phyloP scores from a whole-genome alignment of 2,797 vertebrate species.

The Eulemur rubriventer region DNA sequence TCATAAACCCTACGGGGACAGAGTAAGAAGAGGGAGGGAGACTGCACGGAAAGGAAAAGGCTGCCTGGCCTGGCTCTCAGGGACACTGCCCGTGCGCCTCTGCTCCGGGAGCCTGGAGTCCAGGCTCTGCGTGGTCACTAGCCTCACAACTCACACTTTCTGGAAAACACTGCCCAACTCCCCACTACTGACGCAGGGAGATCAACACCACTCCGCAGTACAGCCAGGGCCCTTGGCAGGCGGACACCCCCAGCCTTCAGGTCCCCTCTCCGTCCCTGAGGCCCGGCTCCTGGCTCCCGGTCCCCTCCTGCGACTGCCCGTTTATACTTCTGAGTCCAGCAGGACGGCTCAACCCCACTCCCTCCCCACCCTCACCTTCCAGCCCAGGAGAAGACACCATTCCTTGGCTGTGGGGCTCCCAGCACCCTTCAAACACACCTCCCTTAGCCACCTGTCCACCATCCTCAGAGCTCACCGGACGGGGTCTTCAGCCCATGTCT shows the following conservation, averaged over 20 bases:
- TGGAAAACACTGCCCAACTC: fast-evolving
- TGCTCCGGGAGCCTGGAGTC: neutral
- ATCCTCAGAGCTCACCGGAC: fast-evolving
- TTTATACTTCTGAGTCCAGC: fast-evolving
- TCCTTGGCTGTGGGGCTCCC: neutral
- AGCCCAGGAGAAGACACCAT: neutral
- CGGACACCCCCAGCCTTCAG: fast-evolving
- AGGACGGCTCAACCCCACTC: neutral
- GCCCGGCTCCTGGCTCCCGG: neutral
- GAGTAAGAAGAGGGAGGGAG: neutral
- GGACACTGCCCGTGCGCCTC: too few relatives aligned
- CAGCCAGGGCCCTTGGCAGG: neutral
- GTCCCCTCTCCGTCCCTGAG: fast-evolving
- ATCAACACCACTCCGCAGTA: fast-evolving
- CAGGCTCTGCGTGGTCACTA: fast-evolving
- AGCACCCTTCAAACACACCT: neutral
- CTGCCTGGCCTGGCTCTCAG: neutral
- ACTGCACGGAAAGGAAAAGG: fast-evolving
- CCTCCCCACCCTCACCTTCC: too few relatives aligned
- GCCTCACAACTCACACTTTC: fast-evolving
- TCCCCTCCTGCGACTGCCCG: fast-evolving
- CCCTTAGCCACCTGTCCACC: neutral
- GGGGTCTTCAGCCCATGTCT: fast-evolving
- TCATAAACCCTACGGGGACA: fast-evolving
- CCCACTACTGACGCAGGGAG: fast-evolving